A percentile compares a stretch with the other conserved stretches of the same genome.
Conservation (phyloP, 2,888 invertebrate genomes). For the Pristionchus exspectatus region DNA sequence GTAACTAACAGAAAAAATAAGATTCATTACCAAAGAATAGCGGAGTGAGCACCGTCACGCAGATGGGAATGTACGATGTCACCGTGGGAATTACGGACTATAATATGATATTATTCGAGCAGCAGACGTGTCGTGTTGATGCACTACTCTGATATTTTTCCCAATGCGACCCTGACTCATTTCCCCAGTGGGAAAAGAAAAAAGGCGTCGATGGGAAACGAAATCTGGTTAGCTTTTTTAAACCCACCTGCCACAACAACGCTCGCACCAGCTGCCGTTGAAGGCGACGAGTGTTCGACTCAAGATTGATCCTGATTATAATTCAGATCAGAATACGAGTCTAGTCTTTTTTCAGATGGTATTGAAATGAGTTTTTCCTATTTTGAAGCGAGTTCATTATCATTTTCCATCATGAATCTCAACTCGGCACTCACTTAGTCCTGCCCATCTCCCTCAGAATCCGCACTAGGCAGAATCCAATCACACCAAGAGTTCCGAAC, state of each 20-base stretch:
- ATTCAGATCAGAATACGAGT: too few relatives aligned
- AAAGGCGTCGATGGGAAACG: too few relatives aligned
- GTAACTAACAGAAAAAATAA: too few relatives aligned
- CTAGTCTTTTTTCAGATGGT: too few relatives aligned
- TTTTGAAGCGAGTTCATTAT: too few relatives aligned
- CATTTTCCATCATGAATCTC: too few relatives aligned
- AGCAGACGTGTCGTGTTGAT: too few relatives aligned
- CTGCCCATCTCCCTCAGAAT: background rate
- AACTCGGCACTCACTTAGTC: background rate
- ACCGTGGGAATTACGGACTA: background rate
- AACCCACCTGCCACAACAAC: background rate
- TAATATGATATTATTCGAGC: background rate
- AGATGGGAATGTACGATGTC: background rate
- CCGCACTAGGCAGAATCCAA: background rate
- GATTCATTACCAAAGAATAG: background rate
- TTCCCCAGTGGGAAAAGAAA: background rate
- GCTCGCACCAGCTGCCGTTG: background rate
- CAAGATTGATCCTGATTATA: background rate
- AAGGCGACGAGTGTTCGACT: background rate
- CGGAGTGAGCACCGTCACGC: background rate
- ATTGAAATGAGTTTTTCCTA: too few relatives aligned
- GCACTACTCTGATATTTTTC: background rate
- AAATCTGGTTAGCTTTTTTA: too few relatives aligned
- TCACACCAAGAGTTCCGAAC: background rate
- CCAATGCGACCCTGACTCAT: background rate